A percentile compares a stretch with the other conserved stretches of the same genome.
Conservation (phyloP, 2,113 vertebrate genomes). For the Propithecus coquereli region DNA sequence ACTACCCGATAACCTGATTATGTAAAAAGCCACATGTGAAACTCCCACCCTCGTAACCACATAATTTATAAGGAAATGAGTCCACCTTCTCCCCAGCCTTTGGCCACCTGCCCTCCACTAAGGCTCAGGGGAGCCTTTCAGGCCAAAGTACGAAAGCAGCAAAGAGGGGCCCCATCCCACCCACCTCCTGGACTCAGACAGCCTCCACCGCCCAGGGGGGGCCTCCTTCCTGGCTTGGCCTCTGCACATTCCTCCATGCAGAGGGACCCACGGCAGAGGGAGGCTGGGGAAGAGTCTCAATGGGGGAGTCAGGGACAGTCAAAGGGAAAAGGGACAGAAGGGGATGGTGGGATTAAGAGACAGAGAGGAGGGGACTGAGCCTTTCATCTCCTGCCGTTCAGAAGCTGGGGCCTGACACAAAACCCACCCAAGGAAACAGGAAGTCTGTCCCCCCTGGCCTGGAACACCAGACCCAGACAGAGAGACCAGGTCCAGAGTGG, state of each 20-base stretch:
- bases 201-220: background rate
- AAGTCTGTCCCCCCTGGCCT: background rate
- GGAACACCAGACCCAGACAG: background rate
- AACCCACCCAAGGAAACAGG: background rate
- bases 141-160: background rate
- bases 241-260: background rate
- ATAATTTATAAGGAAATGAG: conserved; percentile 29
- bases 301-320: background rate
- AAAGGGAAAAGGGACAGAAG: background rate
- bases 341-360: background rate
- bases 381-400: background rate
- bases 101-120: conserved; percentile 1
- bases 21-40: conserved; percentile 66
- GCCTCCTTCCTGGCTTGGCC: background rate
- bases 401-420: background rate
- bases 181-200: background rate
- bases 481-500: background rate
- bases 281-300: background rate
- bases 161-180: background rate
- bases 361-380: background rate
- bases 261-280: background rate
- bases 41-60: conserved; percentile 40
- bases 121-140: background rate
- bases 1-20: conserved; percentile 36
- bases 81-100: conserved; percentile 32